Evolutionary conservation across 1,140 invertebrate species (phyloP), one percentile per base, ranked within the genome.

Genomic region (Caenorhabditis elegans): DNA sequence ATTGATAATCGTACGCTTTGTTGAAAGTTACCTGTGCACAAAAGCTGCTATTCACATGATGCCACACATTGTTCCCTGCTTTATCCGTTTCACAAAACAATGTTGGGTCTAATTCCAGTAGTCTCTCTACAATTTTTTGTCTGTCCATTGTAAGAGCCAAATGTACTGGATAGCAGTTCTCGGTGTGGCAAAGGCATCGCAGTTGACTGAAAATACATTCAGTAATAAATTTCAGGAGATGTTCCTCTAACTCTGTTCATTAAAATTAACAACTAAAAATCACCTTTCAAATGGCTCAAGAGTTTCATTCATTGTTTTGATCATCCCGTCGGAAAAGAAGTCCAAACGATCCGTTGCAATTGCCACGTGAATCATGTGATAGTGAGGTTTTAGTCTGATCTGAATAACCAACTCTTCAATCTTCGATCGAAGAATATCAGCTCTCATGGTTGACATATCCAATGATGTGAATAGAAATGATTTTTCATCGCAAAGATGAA

Each of bases 91-190:
- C 34, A 19, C 34, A 70, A 13, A 60, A 34, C 43, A 86, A 82
- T 15, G 85, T 76, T 36, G 83, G 83, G 84, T 86, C 86, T 31
- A 84, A 77, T 36, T 87, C 82, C 11, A 89, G 47, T 19, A 89
- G 55, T 76, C 82, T 82, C 10, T 80, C 53, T 5, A 89, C 88
- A 78, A 89, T 89, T 22, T 82, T 78, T 3, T 75, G 82, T 39
- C 89, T 84, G 49, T 89, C 86, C 28, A 83, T 84, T 70, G 89
- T 87, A 24, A 89, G 86, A 13, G 88, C 88, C 26, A 89, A 60
- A 81, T 88, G 88, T 11, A 89, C 49, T 0, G 88, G 88, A 76
- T 86, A 89, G 47, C 86, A 78, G 13, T 88, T 87, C 46, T 88
- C 87, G 2, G 87, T 88, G 24, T 80, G 85, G 22, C 83, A 78